Percentiles rank a stretch among this genome's conserved stretches.
Conservation (phyloP, 2,888 invertebrate genomes). For the Cheilosia grossa region DNA sequence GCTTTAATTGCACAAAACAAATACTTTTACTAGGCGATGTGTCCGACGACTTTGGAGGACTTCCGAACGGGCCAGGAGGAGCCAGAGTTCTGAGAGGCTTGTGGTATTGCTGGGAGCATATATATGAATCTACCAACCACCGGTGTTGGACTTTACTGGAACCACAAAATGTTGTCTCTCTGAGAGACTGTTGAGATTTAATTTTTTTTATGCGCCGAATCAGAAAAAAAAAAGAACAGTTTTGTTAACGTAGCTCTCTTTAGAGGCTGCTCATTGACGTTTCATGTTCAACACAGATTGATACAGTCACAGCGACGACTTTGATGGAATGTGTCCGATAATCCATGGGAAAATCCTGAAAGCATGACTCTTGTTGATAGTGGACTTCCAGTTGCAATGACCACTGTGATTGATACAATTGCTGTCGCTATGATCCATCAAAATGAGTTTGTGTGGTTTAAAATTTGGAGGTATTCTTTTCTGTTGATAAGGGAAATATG, state of each 20-base stretch:
- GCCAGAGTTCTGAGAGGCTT: conserved; percentile 61
- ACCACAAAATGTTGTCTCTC: background rate
- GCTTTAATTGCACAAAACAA: conserved; percentile 18
- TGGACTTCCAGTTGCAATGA: background rate
- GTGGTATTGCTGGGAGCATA: background rate
- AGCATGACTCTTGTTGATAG: conserved; percentile 11
- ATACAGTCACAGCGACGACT: background rate
- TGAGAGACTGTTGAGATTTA: background rate
- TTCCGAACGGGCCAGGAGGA: conserved; percentile 70
- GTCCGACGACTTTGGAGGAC: conserved; percentile 48
- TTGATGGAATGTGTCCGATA: background rate
- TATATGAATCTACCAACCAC: background rate
- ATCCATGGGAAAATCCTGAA: conserved; percentile 13
- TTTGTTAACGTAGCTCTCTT: background rate
- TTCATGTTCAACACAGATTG: background rate
- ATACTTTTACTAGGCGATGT: background rate
- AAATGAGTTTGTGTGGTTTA: no score
- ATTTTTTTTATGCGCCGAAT: conserved; percentile 21
- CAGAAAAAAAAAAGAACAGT: background rate
- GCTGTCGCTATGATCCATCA: background rate
- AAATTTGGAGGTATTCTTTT: no score
- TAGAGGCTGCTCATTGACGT: background rate
- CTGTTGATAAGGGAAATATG: no score
- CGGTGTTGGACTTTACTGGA: background rate
- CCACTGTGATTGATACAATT: conserved; percentile 17